A percentile compares a stretch with the other conserved stretches of the same genome.
Conservation (phyloP, 2,797 vertebrate genomes). For the Lacerta agilis region DNA sequence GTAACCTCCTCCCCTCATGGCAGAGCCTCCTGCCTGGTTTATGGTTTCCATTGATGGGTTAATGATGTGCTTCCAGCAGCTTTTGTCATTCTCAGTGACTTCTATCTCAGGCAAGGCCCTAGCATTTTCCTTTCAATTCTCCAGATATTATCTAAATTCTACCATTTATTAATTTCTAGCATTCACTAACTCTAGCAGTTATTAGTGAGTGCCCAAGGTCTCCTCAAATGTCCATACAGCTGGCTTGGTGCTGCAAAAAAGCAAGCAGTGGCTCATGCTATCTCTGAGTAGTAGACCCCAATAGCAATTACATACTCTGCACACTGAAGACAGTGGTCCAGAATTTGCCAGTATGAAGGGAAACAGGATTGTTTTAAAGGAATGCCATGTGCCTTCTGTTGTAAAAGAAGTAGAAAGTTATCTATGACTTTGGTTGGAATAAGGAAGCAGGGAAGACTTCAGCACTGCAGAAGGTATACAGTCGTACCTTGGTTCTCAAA, state of each 20-base stretch:
- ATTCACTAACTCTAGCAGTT: no score
- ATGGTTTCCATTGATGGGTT: no score
- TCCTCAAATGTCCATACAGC: not conserved
- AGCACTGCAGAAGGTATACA: not conserved
- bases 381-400: not conserved
- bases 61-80: no score
- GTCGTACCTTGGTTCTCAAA: no score
- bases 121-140: no score
- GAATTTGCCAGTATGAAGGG: slow-evolving; percentile 20
- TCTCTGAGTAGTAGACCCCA: not conserved
- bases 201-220: no score
- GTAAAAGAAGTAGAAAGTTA: not conserved
- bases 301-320: not conserved
- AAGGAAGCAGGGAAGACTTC: not conserved
- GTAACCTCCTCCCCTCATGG: no score
- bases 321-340: not conserved
- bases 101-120: no score
- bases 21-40: no score
- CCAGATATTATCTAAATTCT: no score
- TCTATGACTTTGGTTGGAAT: not conserved
- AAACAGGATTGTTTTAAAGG: not conserved
- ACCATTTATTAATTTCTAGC: no score
- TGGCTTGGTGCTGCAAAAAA: not conserved
- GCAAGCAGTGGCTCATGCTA: not conserved
- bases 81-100: no score